These are phyloP conservation scores for Grantiella picta DNA, from an alignment of 2,113 vertebrate genomes.

Conservation along the genomic window DNA sequence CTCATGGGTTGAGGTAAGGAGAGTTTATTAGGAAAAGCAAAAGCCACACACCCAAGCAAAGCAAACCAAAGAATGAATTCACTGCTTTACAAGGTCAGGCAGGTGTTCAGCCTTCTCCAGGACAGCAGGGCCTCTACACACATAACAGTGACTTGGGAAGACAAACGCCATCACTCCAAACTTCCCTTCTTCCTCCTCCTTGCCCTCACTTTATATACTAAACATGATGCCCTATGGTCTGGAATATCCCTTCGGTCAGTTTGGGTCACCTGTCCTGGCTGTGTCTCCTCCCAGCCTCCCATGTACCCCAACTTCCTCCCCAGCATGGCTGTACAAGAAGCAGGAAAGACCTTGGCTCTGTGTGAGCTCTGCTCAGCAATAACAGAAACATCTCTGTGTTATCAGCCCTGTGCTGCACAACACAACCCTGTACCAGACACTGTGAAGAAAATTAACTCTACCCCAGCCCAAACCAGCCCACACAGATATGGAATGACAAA, in stretches of 20 bases:
- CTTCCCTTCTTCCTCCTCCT: background rate
- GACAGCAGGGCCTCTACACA: background rate
- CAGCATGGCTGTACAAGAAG: rapidly evolving
- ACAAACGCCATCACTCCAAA: background rate
- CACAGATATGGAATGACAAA: background rate
- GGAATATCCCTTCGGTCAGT: no score
- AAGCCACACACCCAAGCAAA: background rate
- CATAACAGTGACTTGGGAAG: background rate
- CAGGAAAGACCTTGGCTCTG: background rate
- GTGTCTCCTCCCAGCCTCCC: background rate
- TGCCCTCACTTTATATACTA: background rate
- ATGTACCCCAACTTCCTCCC: background rate
- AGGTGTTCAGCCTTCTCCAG: background rate
- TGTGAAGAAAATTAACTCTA: background rate
- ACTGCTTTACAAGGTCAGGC: background rate
- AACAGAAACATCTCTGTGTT: background rate
- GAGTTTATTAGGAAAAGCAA: background rate
- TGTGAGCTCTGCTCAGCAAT: background rate
- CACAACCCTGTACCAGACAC: background rate
- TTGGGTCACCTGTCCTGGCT: background rate
- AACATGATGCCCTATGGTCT: background rate
- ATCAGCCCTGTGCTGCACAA: background rate
- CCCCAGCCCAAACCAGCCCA: background rate
- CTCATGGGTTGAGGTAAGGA: background rate
- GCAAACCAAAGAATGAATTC: background rate